Percentiles rank a stretch among this genome's conserved stretches.
phyloP scores from a whole-genome alignment of 2,113 vertebrate genomes.

The Lutjanus erythropterus region DNA sequence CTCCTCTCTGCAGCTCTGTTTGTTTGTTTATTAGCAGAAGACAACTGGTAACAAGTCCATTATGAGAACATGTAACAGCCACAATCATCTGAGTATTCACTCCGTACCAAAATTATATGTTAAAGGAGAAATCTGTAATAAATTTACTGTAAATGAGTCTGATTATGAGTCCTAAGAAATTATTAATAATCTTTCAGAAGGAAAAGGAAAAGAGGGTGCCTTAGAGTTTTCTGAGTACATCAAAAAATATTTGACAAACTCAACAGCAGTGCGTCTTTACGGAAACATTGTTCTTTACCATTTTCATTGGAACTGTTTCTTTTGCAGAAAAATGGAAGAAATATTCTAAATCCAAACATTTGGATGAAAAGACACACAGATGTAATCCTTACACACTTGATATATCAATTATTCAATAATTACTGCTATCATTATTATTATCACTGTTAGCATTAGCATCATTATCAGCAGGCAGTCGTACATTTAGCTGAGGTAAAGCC shows the following conservation, averaged over 20 bases:
- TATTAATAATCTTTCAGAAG: too few species aligned
- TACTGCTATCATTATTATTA: constrained; percentile 5
- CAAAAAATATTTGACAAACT: too few species aligned
- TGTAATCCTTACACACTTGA: background rate
- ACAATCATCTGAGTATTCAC: background rate
- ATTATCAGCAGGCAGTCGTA: constrained; percentile 6
- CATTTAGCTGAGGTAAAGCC: constrained; percentile 21
- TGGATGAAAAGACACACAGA: background rate
- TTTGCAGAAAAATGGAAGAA: too few species aligned
- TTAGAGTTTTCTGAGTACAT: too few species aligned
- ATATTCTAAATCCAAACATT: background rate
- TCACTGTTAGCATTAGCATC: background rate
- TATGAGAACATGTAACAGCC: background rate
- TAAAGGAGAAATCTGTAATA: too few species aligned
- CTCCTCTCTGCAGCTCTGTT: constrained; percentile 12
- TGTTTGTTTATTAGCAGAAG: background rate
- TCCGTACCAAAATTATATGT: background rate
- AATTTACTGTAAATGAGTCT: too few species aligned
- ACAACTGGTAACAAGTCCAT: too few species aligned
- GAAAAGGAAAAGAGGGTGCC: too few species aligned
- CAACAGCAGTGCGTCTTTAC: background rate
- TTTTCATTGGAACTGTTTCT: too few species aligned
- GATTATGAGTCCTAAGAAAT: too few species aligned
- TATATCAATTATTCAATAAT: constrained; percentile 4
- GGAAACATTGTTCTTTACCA: too few species aligned